Percentiles rank a stretch among this genome's conserved stretches.
Conservation (phyloP, 2,888 invertebrate species). For the Myopa testacea region DNA sequence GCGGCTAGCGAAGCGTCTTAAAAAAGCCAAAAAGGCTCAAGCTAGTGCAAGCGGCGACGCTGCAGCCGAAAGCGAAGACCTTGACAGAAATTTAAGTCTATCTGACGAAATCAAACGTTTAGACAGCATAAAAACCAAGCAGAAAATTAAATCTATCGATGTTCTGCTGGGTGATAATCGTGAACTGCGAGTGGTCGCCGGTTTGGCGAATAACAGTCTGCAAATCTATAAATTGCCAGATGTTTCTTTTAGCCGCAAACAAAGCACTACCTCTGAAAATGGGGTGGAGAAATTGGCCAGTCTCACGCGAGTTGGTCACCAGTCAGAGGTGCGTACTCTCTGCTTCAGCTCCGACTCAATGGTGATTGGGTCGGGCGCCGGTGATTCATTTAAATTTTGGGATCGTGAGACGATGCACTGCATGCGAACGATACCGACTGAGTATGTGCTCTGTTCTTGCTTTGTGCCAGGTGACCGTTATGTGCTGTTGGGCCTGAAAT, state of each 20-base stretch:
- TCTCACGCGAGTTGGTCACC: slow-evolving; percentile 84
- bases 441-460: slow-evolving; percentile 76
- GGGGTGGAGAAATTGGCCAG: slow-evolving; percentile 71
- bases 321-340: slow-evolving; percentile 87
- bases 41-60: background rate
- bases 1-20: slow-evolving; percentile 80
- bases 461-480: slow-evolving; percentile 93
- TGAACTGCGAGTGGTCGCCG: slow-evolving; percentile 77
- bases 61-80: slow-evolving; percentile 57
- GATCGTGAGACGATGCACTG: slow-evolving; percentile 79
- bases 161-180: slow-evolving; percentile 78
- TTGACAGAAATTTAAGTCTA: slow-evolving; percentile 70
- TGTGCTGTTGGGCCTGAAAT: slow-evolving; percentile 87
- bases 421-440: slow-evolving; percentile 75
- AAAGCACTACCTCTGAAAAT: slow-evolving; percentile 69
- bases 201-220: slow-evolving; percentile 80
- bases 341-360: slow-evolving; percentile 92
- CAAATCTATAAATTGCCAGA: slow-evolving; percentile 74
- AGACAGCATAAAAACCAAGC: slow-evolving; percentile 74
- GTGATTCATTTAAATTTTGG: slow-evolving; percentile 93
- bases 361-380: slow-evolving; percentile 87
- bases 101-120: slow-evolving; percentile 81
- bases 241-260: slow-evolving; percentile 58
- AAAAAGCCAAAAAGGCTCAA: slow-evolving; percentile 73
- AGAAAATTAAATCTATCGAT: slow-evolving; percentile 80